phyloP scores from a whole-genome alignment of 2,888 invertebrate genomes.

The Ctena decussata region DNA sequence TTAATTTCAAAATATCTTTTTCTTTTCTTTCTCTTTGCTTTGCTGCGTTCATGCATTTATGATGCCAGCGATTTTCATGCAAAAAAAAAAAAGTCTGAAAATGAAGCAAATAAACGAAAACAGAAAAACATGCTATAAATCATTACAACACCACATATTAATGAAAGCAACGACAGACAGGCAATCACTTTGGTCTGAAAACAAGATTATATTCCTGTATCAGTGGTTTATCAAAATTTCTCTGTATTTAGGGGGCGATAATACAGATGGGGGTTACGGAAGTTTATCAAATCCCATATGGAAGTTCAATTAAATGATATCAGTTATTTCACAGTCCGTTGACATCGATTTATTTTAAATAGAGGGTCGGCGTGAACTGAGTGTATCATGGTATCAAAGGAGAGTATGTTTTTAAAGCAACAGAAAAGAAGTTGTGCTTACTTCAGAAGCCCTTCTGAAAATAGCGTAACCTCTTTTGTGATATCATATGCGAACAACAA shows the following conservation, averaged over 20 bases:
- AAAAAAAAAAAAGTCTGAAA: too few species aligned
- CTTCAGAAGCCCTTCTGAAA: too few species aligned
- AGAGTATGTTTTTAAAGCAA: too few species aligned
- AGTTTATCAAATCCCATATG: background rate
- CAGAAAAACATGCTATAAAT: background rate
- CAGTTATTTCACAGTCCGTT: constrained; percentile 9
- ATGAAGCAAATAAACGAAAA: background rate
- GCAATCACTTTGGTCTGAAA: background rate
- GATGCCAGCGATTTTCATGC: too few species aligned
- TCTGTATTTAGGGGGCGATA: background rate
- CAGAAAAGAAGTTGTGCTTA: too few species aligned
- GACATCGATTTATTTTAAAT: background rate
- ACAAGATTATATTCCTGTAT: background rate
- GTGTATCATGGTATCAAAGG: background rate
- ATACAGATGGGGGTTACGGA: background rate
- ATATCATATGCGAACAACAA: too few species aligned
- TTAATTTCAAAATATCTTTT: too few species aligned
- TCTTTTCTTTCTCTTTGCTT: too few species aligned
- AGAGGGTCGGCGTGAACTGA: background rate
- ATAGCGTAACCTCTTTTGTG: too few species aligned
- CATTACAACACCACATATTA: background rate
- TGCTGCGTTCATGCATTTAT: too few species aligned
- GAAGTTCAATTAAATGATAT: constrained; percentile 5
- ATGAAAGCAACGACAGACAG: background rate
- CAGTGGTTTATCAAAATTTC: background rate